Evolutionary conservation across 2,888 invertebrate genomes (phyloP).

Genomic region (Catocala sponsa): DNA sequence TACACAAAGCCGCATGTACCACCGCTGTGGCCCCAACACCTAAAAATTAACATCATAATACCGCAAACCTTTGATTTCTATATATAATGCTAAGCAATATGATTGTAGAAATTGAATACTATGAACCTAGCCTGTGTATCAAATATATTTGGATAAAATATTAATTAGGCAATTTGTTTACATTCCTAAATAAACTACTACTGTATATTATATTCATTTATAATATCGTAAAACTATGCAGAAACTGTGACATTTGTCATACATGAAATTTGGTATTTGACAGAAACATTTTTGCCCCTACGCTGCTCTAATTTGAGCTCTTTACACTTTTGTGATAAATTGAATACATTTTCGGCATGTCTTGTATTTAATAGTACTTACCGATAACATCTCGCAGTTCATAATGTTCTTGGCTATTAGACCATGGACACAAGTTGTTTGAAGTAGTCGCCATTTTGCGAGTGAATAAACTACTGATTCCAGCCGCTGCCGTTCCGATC

Average conservation of each 20-base stretch:
- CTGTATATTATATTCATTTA: too few relatives aligned
- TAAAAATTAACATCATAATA: slow-evolving; percentile 61
- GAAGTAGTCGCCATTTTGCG: slow-evolving; percentile 78
- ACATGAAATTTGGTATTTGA: too few relatives aligned
- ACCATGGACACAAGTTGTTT: slow-evolving; percentile 90
- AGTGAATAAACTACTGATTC: slow-evolving; percentile 71
- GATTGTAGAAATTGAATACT: background rate
- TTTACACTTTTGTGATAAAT: too few relatives aligned
- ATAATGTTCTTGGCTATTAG: slow-evolving; percentile 97
- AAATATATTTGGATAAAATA: too few relatives aligned
- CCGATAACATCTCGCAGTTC: slow-evolving; percentile 97
- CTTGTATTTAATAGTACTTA: slow-evolving; percentile 76
- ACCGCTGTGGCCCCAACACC: slow-evolving; percentile 99
- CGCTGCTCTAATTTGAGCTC: too few relatives aligned
- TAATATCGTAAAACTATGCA: too few relatives aligned
- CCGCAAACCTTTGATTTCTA: background rate
- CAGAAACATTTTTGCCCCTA: too few relatives aligned
- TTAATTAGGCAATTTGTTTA: too few relatives aligned
- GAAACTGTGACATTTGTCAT: too few relatives aligned
- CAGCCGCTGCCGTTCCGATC: slow-evolving; percentile 63
- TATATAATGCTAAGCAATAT: background rate
- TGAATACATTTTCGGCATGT: too few relatives aligned
- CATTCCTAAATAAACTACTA: too few relatives aligned
- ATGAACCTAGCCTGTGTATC: too few relatives aligned
- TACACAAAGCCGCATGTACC: slow-evolving; percentile 97